Base-by-base conservation (phyloP, 2,888 invertebrate genomes). In the Synanthedon myopaeformis region DNA sequence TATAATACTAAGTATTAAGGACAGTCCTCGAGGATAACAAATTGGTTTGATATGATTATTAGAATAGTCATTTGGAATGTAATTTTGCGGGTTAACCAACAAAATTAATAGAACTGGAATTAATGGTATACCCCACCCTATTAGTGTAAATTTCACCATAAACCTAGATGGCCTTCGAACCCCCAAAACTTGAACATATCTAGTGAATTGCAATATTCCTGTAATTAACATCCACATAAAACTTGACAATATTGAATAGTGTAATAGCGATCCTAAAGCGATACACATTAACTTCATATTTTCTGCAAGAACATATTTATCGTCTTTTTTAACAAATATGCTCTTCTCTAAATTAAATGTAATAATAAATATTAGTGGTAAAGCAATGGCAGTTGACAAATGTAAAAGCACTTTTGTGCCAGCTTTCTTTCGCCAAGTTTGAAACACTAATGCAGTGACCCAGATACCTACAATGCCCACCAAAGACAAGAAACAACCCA, bases 151-250 rank as follows among this genome's bases (percentile, higher is more conserved):
- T 67, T 92, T 92, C 4, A 90, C 69, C 66, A 92, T 89, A 66
- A 92, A 92, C 57, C 90, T 81, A 0, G 89, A 83, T 5, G 90
- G 90, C 45, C 89, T 76, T 11, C 76, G 72, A 1, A 86, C 86
- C 4, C 91, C 92, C 52, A 92, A 79, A 0, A 92, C 91, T 56
- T 89, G 88, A 1, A 93, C 93, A 62, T 92, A 92, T 52, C 91
- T 85, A 54, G 92, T 87, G 69, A 92, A 93, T 70, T 92, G 92
- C 54, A 92, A 75, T 52, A 90, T 76, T 1, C 91, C 92, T 54
- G 92, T 91, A 54, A 93, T 90, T 19, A 92, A 72, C 92, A 93
- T 93, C 93, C 93, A 93, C 64, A 89, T 88, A 64, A 93, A 93
- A 57, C 91, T 89, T 2, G 91, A 89, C 51, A 93, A 73, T 42